phyloP scores from a whole-genome alignment of 2,797 vertebrate genomes.

The Gymnothorax javanicus region DNA sequence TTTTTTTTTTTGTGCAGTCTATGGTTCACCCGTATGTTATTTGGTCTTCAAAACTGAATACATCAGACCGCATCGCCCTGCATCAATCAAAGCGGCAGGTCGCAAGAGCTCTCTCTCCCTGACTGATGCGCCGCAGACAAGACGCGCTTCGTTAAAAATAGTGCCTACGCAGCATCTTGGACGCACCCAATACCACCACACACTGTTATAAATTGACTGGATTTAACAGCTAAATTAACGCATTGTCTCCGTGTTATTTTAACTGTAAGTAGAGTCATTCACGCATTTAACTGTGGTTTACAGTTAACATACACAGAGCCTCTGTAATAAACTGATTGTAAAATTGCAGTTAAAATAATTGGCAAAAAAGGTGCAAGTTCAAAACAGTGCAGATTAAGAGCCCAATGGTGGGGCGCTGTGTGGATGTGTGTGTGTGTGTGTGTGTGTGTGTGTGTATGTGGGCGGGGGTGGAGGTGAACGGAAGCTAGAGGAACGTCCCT shows the following conservation, averaged over 20 bases:
- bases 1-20: too few relatives aligned
- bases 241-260: too few relatives aligned
- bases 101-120: not conserved
- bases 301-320: too few relatives aligned
- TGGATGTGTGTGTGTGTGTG: not conserved
- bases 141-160: constrained; percentile 7
- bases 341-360: too few relatives aligned
- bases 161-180: not conserved
- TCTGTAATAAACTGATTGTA: too few relatives aligned
- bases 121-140: constrained; percentile 13
- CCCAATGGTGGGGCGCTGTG: not conserved
- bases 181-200: not conserved
- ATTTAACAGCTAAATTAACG: too few relatives aligned
- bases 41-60: constrained; percentile 34
- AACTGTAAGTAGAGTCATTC: too few relatives aligned
- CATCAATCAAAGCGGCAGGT: constrained; percentile 17
- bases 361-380: too few relatives aligned
- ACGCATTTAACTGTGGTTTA: too few relatives aligned
- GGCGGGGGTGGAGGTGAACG: not conserved
- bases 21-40: constrained; percentile 3
- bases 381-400: not conserved
- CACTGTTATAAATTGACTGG: too few relatives aligned
- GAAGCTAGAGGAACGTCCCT: not conserved
- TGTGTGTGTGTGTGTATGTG: not conserved
- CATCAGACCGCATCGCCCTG: constrained; percentile 21